phyloP scores from a whole-genome alignment of 2,113 vertebrate species.

The Eulacestoma nigropectus region DNA sequence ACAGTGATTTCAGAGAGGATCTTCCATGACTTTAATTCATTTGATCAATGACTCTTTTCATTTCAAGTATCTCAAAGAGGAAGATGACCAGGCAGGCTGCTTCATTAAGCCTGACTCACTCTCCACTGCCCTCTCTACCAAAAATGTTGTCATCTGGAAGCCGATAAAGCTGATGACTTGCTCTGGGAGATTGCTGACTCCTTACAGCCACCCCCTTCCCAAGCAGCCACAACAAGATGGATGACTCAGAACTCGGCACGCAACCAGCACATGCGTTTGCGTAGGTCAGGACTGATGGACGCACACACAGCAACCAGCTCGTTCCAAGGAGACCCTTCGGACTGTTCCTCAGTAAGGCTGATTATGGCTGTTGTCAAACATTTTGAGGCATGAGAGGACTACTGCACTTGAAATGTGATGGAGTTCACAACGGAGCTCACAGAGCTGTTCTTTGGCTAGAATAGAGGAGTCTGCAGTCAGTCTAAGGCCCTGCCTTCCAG shows the following conservation, averaged over 20 bases:
- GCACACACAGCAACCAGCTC: rapidly evolving
- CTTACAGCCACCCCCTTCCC: background rate
- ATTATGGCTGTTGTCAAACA: background rate
- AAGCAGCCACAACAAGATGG: background rate
- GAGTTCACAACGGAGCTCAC: background rate
- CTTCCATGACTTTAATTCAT: background rate
- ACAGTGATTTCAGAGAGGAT: background rate
- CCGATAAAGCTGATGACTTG: background rate
- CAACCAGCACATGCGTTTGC: background rate
- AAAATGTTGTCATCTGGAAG: background rate
- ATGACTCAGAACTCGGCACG: rapidly evolving
- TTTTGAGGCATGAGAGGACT: background rate
- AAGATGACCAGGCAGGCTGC: background rate
- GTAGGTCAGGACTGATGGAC: background rate
- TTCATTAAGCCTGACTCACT: background rate
- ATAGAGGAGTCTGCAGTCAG: background rate
- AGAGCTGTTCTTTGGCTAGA: background rate
- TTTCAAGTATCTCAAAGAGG: background rate
- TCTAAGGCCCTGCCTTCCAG: background rate
- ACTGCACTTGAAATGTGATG: background rate
- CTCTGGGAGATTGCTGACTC: background rate
- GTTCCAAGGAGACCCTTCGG: background rate
- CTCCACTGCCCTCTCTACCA: background rate
- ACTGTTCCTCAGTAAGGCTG: background rate
- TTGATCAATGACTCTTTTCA: background rate